A percentile compares a stretch with the other conserved stretches of the same genome.
Conservation (phyloP, 2,888 invertebrate genomes). For the Hesperia comma region DNA sequence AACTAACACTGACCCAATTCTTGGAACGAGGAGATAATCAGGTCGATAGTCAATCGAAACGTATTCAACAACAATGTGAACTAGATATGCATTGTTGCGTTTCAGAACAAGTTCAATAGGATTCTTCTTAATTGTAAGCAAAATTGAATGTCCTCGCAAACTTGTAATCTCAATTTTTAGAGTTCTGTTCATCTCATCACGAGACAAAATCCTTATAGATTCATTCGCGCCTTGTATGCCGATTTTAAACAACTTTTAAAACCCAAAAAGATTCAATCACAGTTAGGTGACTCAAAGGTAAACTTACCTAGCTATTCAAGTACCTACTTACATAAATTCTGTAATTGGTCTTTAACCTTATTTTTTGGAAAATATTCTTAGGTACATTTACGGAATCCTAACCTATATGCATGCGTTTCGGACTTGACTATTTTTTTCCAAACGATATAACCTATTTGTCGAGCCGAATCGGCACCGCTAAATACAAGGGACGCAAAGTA, state of each 20-base stretch:
- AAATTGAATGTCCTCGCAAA: conserved; percentile 55
- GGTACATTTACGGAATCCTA: not conserved
- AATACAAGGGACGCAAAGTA: conserved; percentile 74
- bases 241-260: too few species aligned
- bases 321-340: too few species aligned
- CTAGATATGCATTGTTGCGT: conserved; percentile 48
- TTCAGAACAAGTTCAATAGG: conserved; percentile 41
- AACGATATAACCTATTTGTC: conserved; percentile 77
- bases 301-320: too few species aligned
- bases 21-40: conserved; percentile 57
- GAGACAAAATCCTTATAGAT: too few species aligned
- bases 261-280: too few species aligned
- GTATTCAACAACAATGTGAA: conserved; percentile 52
- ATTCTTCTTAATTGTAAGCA: conserved; percentile 46
- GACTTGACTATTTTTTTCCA: conserved; percentile 53
- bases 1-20: conserved; percentile 76
- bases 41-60: conserved; percentile 70
- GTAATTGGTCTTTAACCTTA: too few species aligned
- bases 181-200: not conserved
- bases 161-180: conserved; percentile 67
- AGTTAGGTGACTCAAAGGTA: too few species aligned
- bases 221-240: too few species aligned
- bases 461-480: conserved; percentile 71
- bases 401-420: too few species aligned
- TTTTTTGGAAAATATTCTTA: too few species aligned